Base-by-base conservation (phyloP, 2,113 vertebrate species). In the Corapipo altera region DNA sequence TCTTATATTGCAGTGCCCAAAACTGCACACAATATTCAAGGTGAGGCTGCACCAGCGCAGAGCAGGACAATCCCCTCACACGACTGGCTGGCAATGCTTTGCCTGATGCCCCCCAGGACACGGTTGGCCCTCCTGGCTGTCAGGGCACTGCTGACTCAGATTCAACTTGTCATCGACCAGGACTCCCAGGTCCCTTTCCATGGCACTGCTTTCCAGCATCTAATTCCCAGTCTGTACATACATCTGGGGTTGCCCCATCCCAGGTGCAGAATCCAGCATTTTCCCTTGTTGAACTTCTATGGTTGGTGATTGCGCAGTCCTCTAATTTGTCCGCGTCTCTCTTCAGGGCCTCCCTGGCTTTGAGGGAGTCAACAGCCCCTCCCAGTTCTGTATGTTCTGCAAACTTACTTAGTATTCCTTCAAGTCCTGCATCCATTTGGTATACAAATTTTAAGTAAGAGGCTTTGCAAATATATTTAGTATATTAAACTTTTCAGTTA, bases 1-100 rank as follows among this genome's bases (percentile, higher is more conserved):
- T 19, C 9, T 87, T 11, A 8, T 1, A 8, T 3, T 46, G 15
- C 16, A 15, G 12, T 0, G 0, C 49, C 74, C n/a, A 64, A 14
- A 88, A 0, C n/a, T 88, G 49, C 4, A 5, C 48, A 35, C 41
- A 57, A 17, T 14, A 21, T 59, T 65, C 0, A 26, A 80, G 58
- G 32, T 57, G 75, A 81, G 77, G 69, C 51, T 0, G 2, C 12
- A 7, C 23, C 37, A 74, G 69, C 66, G 76, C 58, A 80, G 35
- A 80, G 86, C 6, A 0, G 76, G 86, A 67, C 86, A 81, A 89
- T 67, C 33, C 6, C 51, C 52, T 74, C 37, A 33, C 52, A 52
- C 16, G 10, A 8, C 69, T 0, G 0, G 37, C 69, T 74, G 77
- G 44, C 0, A 1, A 52, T 59, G 87, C 70, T 82, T 54, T 4